These are phyloP conservation scores for Antrozous pallidus DNA, from an alignment of 2,797 vertebrate genomes.

Conservation along the genomic window DNA sequence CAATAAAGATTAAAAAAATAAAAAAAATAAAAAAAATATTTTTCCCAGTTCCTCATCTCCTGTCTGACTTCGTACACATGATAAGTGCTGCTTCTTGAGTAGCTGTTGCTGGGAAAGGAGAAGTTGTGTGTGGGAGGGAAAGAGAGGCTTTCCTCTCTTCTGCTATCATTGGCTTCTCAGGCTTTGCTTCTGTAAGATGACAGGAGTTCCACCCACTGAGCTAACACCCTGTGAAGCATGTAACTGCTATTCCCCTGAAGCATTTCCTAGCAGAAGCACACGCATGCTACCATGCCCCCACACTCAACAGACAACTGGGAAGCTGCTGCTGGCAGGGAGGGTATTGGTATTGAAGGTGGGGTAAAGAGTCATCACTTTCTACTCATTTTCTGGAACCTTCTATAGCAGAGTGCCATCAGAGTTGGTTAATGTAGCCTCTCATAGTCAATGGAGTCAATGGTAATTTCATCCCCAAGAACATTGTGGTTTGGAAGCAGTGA, in stretches of 20 bases:
- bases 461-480: background rate
- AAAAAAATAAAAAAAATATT: too few species aligned
- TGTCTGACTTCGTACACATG: background rate
- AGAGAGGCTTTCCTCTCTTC: background rate
- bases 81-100: background rate
- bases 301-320: background rate
- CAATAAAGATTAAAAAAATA: too few species aligned
- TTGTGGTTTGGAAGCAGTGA: background rate
- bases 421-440: background rate
- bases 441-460: background rate
- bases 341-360: background rate
- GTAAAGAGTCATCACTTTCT: background rate
- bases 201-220: background rate
- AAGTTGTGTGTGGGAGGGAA: background rate
- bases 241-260: constrained; percentile 6
- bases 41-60: background rate
- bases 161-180: background rate
- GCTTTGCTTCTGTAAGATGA: background rate
- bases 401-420: background rate
- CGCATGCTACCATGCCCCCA: background rate
- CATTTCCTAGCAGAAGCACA: background rate
- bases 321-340: background rate
- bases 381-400: constrained; percentile 46
- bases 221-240: background rate
- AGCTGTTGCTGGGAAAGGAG: background rate